Evolutionary conservation across 92 coral and sea anemone genomes (phyloP).

Genomic region (Umimayanthus kanabou): DNA sequence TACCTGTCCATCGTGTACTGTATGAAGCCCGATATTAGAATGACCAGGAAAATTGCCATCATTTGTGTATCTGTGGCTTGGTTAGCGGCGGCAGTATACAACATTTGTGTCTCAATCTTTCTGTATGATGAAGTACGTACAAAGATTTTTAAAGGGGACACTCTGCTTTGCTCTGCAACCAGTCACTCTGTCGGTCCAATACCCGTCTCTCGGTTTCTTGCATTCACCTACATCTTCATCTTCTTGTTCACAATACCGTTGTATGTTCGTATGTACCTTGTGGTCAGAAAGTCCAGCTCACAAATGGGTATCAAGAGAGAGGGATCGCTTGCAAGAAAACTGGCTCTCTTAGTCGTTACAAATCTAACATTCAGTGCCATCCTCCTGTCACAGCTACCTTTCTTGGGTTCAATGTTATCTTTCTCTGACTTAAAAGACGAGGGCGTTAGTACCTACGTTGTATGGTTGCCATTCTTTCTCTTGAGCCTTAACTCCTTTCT

Average conservation of each 20-base stretch:
- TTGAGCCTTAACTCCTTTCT: neutral
- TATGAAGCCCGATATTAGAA: conserved; percentile 7
- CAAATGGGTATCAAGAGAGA: conserved; percentile 21
- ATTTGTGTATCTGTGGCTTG: conserved; percentile 9
- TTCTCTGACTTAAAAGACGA: neutral
- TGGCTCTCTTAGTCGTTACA: conserved; percentile 10
- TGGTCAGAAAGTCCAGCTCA: conserved; percentile 13
- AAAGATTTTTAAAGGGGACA: neutral
- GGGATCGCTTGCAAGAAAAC: conserved; percentile 4
- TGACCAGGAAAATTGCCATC: neutral
- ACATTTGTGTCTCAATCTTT: neutral
- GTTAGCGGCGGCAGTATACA: neutral
- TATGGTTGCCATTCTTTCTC: conserved; percentile 17
- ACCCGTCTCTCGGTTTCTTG: neutral
- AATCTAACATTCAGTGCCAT: conserved; percentile 11
- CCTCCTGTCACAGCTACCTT: conserved; percentile 17
- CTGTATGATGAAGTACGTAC: neutral
- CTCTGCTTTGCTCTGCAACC: conserved; percentile 6
- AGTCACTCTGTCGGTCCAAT: neutral
- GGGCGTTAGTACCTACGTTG: neutral
- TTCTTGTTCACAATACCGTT: conserved; percentile 18
- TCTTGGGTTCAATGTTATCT: conserved; percentile 10
- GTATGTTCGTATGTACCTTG: conserved; percentile 14
- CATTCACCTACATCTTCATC: neutral
- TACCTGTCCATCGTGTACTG: conserved; percentile 3